Conservation (phyloP, 2,888 invertebrate genomes). For the Molanna angustata region DNA sequence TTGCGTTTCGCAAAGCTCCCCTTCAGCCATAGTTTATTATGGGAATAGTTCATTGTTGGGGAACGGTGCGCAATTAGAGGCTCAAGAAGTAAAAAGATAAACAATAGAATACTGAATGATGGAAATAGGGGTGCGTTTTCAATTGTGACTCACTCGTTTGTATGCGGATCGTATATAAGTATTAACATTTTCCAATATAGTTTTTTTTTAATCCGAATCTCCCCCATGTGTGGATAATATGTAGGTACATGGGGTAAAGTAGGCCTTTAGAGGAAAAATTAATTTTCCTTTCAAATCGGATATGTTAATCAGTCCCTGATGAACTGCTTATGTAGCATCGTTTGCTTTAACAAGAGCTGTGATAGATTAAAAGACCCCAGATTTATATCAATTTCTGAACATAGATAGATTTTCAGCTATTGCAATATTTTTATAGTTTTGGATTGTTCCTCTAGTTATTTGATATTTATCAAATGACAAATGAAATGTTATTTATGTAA, state of each 20-base stretch:
- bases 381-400: too few relatives aligned
- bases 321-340: too few relatives aligned
- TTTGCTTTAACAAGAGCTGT: too few relatives aligned
- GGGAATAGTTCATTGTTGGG: constrained; percentile 21
- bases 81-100: constrained; percentile 26
- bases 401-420: too few relatives aligned
- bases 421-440: too few relatives aligned
- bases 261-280: too few relatives aligned
- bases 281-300: too few relatives aligned
- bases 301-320: too few relatives aligned
- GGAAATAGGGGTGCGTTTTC: constrained; percentile 8
- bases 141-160: not conserved
- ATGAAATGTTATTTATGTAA: too few relatives aligned
- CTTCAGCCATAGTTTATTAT: constrained; percentile 21
- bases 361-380: too few relatives aligned
- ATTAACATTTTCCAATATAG: not conserved
- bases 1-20: not conserved
- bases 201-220: not conserved
- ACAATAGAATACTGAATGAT: constrained; percentile 14
- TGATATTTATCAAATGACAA: too few relatives aligned
- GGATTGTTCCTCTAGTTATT: too few relatives aligned
- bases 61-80: constrained; percentile 29
- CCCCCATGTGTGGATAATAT: not conserved
- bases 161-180: not conserved
- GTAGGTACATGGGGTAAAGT: not conserved